These are phyloP conservation scores for Progne subis DNA, from an alignment of 2,113 vertebrate species.

Conservation along the genomic window DNA sequence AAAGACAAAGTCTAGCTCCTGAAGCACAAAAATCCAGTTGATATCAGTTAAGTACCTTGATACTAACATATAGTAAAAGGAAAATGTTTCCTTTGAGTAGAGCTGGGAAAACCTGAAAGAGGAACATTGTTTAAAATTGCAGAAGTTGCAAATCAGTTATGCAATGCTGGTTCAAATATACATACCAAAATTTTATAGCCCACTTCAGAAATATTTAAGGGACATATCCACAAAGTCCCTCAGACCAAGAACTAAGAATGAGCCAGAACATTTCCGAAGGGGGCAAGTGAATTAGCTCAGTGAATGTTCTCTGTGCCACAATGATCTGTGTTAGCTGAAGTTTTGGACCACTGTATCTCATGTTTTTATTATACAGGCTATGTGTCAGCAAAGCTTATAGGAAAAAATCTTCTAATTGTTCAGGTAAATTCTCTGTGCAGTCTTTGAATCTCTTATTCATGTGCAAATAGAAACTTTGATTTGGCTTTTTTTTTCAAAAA, in stretches of 20 bases:
- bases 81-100: slow-evolving; percentile 31
- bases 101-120: not conserved
- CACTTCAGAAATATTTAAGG: slow-evolving; percentile 5
- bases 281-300: not conserved
- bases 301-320: not conserved
- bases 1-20: not conserved
- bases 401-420: not conserved
- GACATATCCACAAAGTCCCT: not conserved
- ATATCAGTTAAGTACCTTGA: not conserved
- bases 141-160: not conserved
- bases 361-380: not conserved
- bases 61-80: not conserved
- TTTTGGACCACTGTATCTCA: not conserved
- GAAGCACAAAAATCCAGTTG: not conserved
- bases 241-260: not conserved
- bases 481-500: not conserved
- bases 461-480: not conserved
- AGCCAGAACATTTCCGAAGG: not conserved
- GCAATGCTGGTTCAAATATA: not conserved
- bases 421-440: not conserved
- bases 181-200: not conserved
- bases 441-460: not conserved
- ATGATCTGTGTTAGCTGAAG: not conserved
- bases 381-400: not conserved
- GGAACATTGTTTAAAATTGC: slow-evolving; percentile 17